These are phyloP conservation scores for Clarias fuscus DNA, from an alignment of 2,797 vertebrate species.

Conservation along the genomic window DNA sequence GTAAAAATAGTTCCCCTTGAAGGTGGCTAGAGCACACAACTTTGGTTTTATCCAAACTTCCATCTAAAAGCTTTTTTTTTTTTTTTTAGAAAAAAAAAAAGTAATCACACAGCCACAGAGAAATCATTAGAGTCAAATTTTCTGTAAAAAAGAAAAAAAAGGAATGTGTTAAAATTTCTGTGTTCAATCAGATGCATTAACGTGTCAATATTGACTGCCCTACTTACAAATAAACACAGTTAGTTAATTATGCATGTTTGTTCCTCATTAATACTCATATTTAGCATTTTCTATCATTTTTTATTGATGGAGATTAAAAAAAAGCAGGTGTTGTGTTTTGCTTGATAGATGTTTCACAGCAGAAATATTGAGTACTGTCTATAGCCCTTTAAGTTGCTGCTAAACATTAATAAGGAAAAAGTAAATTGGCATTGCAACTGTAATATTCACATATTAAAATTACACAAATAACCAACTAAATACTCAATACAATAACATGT, in stretches of 20 bases:
- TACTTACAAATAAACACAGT: neutral
- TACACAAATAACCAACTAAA: neutral
- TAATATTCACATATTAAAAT: neutral
- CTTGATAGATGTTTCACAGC: neutral
- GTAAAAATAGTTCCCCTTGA: no score
- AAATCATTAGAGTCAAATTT: no score
- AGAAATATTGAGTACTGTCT: neutral
- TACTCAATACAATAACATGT: neutral
- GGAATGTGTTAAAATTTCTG: neutral
- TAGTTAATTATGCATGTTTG: neutral
- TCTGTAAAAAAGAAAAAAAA: no score
- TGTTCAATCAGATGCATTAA: no score
- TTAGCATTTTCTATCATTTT: neutral
- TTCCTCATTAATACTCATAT: neutral
- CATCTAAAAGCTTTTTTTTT: no score
- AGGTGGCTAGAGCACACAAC: no score
- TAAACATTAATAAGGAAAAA: neutral
- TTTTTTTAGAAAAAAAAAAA: no score
- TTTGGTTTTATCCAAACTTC: no score
- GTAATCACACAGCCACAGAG: no score
- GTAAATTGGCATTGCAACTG: neutral
- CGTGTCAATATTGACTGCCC: no score
- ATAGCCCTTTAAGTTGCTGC: conserved; percentile 1
- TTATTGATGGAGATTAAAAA: neutral
- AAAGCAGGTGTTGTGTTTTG: neutral